Conservation (phyloP, 2,797 vertebrate species). For the Anguilla megastoma region DNA sequence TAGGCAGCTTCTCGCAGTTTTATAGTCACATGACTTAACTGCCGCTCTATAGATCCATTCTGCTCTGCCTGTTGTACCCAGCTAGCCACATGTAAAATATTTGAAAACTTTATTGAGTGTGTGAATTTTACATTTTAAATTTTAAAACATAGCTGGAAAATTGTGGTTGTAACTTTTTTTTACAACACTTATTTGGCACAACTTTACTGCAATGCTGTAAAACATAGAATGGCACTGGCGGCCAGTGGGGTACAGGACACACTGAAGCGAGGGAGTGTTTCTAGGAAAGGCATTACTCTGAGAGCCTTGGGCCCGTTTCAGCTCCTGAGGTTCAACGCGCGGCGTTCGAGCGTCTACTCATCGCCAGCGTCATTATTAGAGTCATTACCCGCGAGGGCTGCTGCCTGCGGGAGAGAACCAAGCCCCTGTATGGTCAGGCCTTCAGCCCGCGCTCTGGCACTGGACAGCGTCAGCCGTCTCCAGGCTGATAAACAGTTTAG, state of each 20-base stretch:
- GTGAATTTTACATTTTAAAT: background rate
- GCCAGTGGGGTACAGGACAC: background rate
- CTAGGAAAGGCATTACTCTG: background rate
- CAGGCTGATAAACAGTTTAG: slow-evolving; percentile 65
- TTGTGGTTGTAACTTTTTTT: background rate
- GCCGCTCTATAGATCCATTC: background rate
- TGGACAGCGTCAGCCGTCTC: slow-evolving; percentile 61
- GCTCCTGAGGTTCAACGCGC: background rate
- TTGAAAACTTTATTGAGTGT: background rate
- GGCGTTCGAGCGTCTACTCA: background rate
- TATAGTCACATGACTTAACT: background rate
- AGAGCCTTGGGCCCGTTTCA: background rate
- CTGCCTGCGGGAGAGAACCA: slow-evolving; percentile 35
- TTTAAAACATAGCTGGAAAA: background rate
- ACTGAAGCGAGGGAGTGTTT: background rate
- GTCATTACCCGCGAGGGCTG: background rate
- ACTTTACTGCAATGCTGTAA: background rate
- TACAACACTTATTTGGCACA: background rate
- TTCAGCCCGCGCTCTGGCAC: slow-evolving; percentile 59
- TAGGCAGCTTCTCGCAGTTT: background rate
- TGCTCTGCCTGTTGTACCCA: background rate
- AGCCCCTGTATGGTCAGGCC: slow-evolving; percentile 73
- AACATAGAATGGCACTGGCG: background rate
- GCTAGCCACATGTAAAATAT: background rate
- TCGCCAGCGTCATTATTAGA: background rate